Evolutionary conservation across 2,888 invertebrate genomes (phyloP).

Genomic region (Aproaerema taeniolella): DNA sequence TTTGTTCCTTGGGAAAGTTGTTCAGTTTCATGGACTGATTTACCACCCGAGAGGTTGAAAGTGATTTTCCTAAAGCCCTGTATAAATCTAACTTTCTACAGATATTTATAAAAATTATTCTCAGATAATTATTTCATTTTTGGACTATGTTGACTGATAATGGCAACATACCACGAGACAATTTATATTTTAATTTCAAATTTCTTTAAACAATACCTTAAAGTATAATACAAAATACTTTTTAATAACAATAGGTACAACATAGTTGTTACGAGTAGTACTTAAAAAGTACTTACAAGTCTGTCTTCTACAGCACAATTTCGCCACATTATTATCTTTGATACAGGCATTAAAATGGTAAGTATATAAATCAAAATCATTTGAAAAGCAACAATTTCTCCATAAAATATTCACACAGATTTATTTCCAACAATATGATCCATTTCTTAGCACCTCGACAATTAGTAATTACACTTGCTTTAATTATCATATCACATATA

Average conservation of each 20-base stretch:
- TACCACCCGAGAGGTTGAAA: too few species aligned
- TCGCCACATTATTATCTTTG: too few species aligned
- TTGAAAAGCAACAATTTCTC: conserved; percentile 27
- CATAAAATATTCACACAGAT: conserved; percentile 31
- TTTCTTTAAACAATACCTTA: conserved; percentile 1
- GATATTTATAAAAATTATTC: too few species aligned
- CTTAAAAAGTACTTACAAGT: conserved; percentile 60
- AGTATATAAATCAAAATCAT: conserved; percentile 6
- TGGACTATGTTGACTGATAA: too few species aligned
- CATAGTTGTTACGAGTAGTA: conserved; percentile 71
- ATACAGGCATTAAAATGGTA: conserved; percentile 2
- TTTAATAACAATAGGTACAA: conserved; percentile 37
- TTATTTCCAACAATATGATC: conserved; percentile 43
- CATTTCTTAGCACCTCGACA: conserved; percentile 67
- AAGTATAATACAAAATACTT: neutral
- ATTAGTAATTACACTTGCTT: conserved; percentile 47
- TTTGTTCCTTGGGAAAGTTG: too few species aligned
- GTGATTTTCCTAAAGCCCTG: too few species aligned
- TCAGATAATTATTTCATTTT: too few species aligned
- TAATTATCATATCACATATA: conserved; percentile 64
- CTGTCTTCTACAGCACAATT: conserved; percentile 13
- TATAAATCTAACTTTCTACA: too few species aligned
- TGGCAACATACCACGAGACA: too few species aligned
- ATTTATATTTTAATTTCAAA: neutral
- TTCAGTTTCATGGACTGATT: too few species aligned